Evolutionary conservation across 2,888 invertebrate genomes (phyloP), one percentile per base, ranked within the genome.

Genomic region (Labia minor): DNA sequence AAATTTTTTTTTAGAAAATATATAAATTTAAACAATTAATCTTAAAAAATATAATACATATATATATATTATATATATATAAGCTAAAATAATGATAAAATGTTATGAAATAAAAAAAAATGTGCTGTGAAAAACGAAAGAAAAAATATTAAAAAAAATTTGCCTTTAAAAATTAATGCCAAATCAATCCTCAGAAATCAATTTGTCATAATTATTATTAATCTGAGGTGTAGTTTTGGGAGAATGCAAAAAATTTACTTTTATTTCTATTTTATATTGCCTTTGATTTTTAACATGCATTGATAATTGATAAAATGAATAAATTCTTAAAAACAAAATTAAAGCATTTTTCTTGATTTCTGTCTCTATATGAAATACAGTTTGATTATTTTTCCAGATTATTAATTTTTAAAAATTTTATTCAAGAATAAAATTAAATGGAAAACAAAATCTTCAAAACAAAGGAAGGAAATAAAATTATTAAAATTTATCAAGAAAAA

Each of bases 151-250:
- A 63, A 63, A 21, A 49, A 49, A 49, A 16, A 49, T 49, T 49
- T 49, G 4, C 16, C 14, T n/a, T 10, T 49, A 49, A 49, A 49
- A 49, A 49, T 49, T 14, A n/a, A n/a, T n/a, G n/a, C n/a, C n/a
- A 49, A 49, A 49, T n/a, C 3, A n/a, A 14, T 49, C 49, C 49
- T 49, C 49, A 49, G 16, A 49, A 26, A 26, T 26, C 26, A 6
- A 8, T 4, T 49, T 14, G 49, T 49, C 49, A n/a, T 16, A 49
- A 49, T 49, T 14, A 8, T 49, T 37, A 65, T 67, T 33, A 33
- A 63, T 37, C 65, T 67, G 65, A 68, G 64, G 61, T 68, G 69
- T 69, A 69, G 69, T 69, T 69, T 69, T 69, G 69, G 69, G 69
- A 69, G 69, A 68, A 63, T 49, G 21, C n/a, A n/a, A 61, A 18